These are phyloP conservation scores for Falco biarmicus DNA, from an alignment of 2,797 vertebrate species.

Conservation along the genomic window DNA sequence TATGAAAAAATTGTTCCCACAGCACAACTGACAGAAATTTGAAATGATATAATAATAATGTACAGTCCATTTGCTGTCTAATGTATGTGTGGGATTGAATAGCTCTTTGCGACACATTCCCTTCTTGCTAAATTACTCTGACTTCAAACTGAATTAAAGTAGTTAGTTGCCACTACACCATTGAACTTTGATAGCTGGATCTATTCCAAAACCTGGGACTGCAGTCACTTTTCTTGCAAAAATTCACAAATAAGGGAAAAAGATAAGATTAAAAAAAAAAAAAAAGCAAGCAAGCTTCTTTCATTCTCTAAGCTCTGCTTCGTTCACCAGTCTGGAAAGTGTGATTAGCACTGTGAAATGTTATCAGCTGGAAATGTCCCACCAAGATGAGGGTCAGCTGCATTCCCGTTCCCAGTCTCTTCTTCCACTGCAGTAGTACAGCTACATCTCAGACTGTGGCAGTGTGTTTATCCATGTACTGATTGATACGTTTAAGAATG, in stretches of 20 bases:
- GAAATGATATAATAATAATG: slow-evolving; percentile 59
- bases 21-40: slow-evolving; percentile 49
- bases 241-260: not conserved
- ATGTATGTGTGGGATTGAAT: slow-evolving; percentile 61
- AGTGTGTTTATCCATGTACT: not conserved
- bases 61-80: slow-evolving; percentile 64
- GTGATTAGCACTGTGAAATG: not conserved
- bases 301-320: not conserved
- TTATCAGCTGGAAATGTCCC: not conserved
- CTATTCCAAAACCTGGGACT: slow-evolving; percentile 4
- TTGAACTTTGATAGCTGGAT: slow-evolving; percentile 38
- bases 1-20: slow-evolving; percentile 31
- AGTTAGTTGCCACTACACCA: slow-evolving; percentile 14
- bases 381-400: not conserved
- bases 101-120: slow-evolving; percentile 32
- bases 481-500: not conserved
- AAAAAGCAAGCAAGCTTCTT: not conserved
- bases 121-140: slow-evolving; percentile 55
- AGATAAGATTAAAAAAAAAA: not conserved
- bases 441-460: not conserved
- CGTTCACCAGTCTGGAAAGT: not conserved
- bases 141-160: slow-evolving; percentile 55
- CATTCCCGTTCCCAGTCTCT: not conserved
- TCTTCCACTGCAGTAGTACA: not conserved
- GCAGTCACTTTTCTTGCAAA: not conserved